A percentile compares a stretch with the other conserved stretches of the same genome.
Evolutionary conservation across 2,797 vertebrate genomes (phyloP).

Genomic region (Phataginus tetradactyla): DNA sequence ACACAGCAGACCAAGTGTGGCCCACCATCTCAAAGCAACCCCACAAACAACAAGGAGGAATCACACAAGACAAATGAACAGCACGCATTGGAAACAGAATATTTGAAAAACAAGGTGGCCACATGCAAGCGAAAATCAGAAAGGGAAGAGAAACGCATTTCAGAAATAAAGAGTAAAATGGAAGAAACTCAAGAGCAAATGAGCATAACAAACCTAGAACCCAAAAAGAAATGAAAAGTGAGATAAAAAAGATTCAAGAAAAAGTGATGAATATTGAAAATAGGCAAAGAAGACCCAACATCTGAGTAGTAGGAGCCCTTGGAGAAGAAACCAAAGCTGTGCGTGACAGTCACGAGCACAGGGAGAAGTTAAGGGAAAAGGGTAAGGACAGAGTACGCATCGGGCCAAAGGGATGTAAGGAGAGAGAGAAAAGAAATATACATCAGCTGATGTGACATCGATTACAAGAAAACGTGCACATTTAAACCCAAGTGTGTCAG

Average conservation of each 20-base stretch:
- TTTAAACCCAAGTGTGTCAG: neutral
- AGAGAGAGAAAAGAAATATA: neutral
- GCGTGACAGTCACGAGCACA: neutral
- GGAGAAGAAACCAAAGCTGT: neutral
- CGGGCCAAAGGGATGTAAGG: neutral
- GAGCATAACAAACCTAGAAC: neutral
- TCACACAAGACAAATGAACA: neutral
- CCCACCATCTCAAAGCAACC: neutral
- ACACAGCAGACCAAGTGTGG: neutral
- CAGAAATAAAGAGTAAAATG: neutral
- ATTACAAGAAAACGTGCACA: neutral
- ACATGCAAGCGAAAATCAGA: neutral
- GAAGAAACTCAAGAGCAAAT: neutral
- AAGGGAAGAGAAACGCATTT: neutral
- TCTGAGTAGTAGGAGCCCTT: neutral
- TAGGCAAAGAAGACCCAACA: neutral
- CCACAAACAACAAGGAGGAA: too few relatives aligned
- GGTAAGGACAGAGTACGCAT: neutral
- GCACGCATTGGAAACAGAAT: neutral
- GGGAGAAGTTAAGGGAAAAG: too few relatives aligned
- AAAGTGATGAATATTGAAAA: neutral
- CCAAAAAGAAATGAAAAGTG: neutral
- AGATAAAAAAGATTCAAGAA: neutral
- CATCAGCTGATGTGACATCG: neutral
- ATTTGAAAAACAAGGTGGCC: too few relatives aligned